Conservation (phyloP, 2,888 invertebrate genomes). For the Netelia fuscicornis region DNA sequence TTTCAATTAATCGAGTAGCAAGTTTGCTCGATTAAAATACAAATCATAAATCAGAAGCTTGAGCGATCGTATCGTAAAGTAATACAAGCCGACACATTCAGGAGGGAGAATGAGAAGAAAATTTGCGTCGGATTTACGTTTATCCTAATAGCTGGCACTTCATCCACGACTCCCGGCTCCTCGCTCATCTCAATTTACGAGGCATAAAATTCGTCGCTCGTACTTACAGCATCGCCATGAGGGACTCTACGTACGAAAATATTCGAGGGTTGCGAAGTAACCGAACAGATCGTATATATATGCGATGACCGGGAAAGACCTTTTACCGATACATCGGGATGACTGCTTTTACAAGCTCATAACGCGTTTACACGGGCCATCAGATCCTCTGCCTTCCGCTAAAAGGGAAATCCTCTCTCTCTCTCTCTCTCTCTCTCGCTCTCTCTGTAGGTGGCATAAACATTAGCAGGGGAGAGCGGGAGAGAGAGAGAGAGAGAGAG, state of each 20-base stretch:
- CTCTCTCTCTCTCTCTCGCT: neutral
- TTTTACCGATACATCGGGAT: constrained; percentile 53
- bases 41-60: constrained; percentile 33
- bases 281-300: neutral
- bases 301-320: constrained; percentile 10
- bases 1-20: neutral
- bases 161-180: constrained; percentile 34
- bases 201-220: constrained; percentile 61
- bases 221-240: neutral
- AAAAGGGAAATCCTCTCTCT: constrained; percentile 37
- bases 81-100: constrained; percentile 2
- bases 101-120: neutral
- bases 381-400: constrained; percentile 43
- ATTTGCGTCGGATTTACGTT: constrained; percentile 11
- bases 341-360: constrained; percentile 70
- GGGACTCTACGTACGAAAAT: constrained; percentile 20
- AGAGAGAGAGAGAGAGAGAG: neutral
- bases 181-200: constrained; percentile 61
- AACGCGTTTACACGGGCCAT: constrained; percentile 66
- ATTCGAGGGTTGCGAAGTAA: constrained; percentile 18
- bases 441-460: constrained; percentile 44
- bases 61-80: neutral
- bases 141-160: neutral
- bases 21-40: neutral
- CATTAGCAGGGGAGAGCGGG: neutral